Base-by-base conservation (phyloP, 2,113 vertebrate species). In the Panurus biarmicus region DNA sequence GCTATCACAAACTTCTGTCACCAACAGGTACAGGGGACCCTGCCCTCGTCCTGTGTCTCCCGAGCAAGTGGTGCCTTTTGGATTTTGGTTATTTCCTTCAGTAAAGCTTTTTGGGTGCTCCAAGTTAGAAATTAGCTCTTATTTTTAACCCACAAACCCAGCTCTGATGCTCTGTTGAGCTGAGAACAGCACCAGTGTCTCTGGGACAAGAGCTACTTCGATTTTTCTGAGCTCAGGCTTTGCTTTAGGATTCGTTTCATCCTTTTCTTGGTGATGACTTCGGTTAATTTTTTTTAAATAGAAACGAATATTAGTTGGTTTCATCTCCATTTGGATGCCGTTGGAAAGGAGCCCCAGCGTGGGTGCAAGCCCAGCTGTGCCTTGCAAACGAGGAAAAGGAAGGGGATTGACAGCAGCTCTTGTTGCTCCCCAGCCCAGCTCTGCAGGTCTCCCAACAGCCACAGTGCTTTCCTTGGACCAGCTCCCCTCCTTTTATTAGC, bases 401-500 rank as follows among this genome's bases (percentile, higher is more conserved):
- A 96, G 77, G 85, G 81, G 95, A 87, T 50, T 92, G 91, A 93
- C 91, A 90, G 93, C 28, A 53, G 48, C 85, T 94, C 96, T 91
- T 90, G 89, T 53, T 91, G 86, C 93, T 96, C 76, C 65, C 82
- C 76, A 88, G 89, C 78, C 89, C 93, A 78, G 95, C 74, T 50
- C 95, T 96, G 93, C 84, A 92, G 95, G 88, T 9, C 76, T 58
- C 61, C 61, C 61, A 92, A 36, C 74, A 89, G 94, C 94, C 97
- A 78, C 94, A 85, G 45, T 94, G 96, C 96, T 98, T 98, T 97
- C 96, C 92, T 97, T 97, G 97, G 97, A 96, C 21, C 69, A 80
- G 85, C 38, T 82, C 71, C 35, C 7, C 26, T 94, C 82, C 87
- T 98, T 97, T 98, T 97, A 97, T 97, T 96, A 98, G 96, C 84